Evolutionary conservation across 2,113 vertebrate genomes (phyloP).

Genomic region (Micromys minutus): DNA sequence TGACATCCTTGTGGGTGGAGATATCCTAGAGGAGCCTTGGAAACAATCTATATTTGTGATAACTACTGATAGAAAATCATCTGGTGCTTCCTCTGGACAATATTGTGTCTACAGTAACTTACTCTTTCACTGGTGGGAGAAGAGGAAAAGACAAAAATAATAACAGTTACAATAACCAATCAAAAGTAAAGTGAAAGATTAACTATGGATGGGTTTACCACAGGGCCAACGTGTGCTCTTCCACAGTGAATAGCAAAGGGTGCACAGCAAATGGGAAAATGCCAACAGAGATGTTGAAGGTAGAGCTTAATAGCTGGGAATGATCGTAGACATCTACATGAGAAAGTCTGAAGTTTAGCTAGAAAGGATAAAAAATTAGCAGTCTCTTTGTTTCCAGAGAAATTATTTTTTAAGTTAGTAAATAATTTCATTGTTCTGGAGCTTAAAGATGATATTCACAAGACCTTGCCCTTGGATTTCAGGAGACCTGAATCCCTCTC

Average conservation of each 20-base stretch:
- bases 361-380: not conserved
- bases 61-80: not conserved
- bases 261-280: not conserved
- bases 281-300: not conserved
- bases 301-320: not conserved
- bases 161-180: not conserved
- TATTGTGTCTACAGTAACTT: not conserved
- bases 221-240: not conserved
- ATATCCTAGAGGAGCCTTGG: not conserved
- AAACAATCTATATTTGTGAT: not conserved
- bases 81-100: not conserved
- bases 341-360: not conserved
- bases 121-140: not conserved
- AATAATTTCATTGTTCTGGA: not conserved
- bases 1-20: not conserved
- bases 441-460: not conserved
- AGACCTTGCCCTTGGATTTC: not conserved
- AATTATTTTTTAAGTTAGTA: not conserved
- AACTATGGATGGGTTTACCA: not conserved
- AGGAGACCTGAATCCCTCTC: not conserved
- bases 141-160: not conserved
- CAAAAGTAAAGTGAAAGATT: not conserved
- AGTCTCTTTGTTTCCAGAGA: not conserved
- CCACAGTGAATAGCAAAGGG: not conserved
- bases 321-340: not conserved